Evolutionary conservation across 2,888 invertebrate genomes (phyloP), one percentile per base, ranked within the genome.

Genomic region (Oligia fasciuncula): DNA sequence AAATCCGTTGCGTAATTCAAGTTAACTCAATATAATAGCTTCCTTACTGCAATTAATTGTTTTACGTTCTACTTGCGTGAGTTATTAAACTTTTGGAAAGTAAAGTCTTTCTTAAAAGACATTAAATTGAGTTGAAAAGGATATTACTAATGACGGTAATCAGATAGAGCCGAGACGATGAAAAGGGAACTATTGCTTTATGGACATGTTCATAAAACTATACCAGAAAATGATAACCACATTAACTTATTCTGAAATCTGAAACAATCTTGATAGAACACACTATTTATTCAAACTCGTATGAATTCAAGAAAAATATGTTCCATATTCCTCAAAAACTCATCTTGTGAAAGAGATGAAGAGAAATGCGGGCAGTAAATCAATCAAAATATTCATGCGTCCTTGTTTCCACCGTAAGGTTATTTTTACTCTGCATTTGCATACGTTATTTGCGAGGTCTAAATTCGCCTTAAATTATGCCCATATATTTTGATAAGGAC

Each of bases 341-440:
- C 5, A 63, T 79, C 29, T 62, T 23, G 29, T 67, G 57, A 65
- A 65, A 73, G 70, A 67, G 71, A 72, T 67, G 67, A 82, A 79
- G 65, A 68, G 67, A 75, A 80, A 86, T 69, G 43, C 46, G 51
- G 29, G 60, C 65, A 67, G 40, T 77, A 77, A 81, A 78, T 78
- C 81, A 85, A 84, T 87, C 73, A 80, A 75, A 77, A 86, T 85
- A 85, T 86, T 85, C 84, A 84, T 81, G 46, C 73, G 85, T 78
- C 78, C 81, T 84, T 86, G 74, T 66, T 73, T n/a, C 54, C 19
- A 60, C 14, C 46, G 57, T 76, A 65, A 81, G 78, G 69, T 70
- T 86, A 85, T 84, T 86, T 86, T 77, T 77, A 84, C 65, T 71
- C 62, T 29, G 40, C 68, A 72, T 85, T 76, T 74, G 76, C 80